Evolutionary conservation across 2,888 invertebrate species (phyloP), one percentile per base, ranked within the genome.

Genomic region (Syrista parreyssii): DNA sequence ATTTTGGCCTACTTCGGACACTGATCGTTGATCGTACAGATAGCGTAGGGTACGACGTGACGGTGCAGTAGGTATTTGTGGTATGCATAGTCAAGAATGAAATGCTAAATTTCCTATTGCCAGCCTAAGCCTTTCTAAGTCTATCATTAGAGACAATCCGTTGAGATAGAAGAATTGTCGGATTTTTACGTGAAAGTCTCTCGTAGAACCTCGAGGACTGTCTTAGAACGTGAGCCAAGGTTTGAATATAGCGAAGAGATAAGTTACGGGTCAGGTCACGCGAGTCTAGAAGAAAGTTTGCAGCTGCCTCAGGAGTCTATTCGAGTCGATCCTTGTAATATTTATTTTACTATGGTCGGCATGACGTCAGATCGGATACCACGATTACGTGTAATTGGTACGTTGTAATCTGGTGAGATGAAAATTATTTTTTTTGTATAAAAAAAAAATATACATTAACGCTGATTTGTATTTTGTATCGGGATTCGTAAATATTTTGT

Each of bases 261-360:
- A 82, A 78, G 76, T 81, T 76, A 76, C 79, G 80, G 36, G 76
- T 80, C 79, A 77, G 82, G 85, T 85, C 85, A 84, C 82, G 83
- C 82, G 81, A 83, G 80, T 76, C 75, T 34, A 75, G 76, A 77
- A 80, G 78, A 82, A 82, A 81, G 82, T 80, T 81, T 81, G 74
- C 77, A 75, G 71, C 73, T 73, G 73, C 73, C 73, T 55, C 71
- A 71, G 75, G 75, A 76, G 78, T 79, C 76, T 77, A 68, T 74
- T 71, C 12, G 40, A 69, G 55, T 40, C 75, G 75, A 75, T 40
- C 75, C 68, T 68, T 36, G 40, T 23, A 74, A 31, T 33, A 33
- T 33, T 71, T 71, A 33, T 71, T 33, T 33, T 31, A 12, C 12
- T 30, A 1, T 1, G 71, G 32, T 12, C 32, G 71, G 9, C 71